phyloP scores from a whole-genome alignment of 2,113 vertebrate species.

The Mungos mungo region DNA sequence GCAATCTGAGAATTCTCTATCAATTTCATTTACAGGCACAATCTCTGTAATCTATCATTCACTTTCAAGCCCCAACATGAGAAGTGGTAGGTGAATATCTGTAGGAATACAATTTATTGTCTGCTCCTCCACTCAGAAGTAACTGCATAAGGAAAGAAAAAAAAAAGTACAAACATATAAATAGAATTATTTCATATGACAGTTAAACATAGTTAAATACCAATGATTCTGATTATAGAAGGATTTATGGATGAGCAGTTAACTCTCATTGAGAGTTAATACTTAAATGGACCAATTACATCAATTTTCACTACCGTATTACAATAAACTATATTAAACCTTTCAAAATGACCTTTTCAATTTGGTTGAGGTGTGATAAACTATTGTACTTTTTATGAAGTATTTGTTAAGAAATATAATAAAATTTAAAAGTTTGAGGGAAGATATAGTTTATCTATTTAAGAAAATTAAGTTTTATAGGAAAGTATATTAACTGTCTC shows the following conservation, averaged over 20 bases:
- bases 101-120: slow-evolving; percentile 98
- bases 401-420: slow-evolving; percentile 32
- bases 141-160: slow-evolving; percentile 84
- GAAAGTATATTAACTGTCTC: background rate
- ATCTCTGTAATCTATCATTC: slow-evolving; percentile 38
- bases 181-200: slow-evolving; percentile 31
- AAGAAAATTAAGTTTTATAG: slow-evolving; percentile 41
- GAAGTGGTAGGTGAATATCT: slow-evolving; percentile 89
- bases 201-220: slow-evolving; percentile 45
- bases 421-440: slow-evolving; percentile 31
- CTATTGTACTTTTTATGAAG: slow-evolving; percentile 20
- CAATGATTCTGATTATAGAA: slow-evolving; percentile 36
- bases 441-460: background rate
- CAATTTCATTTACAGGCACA: slow-evolving; percentile 23
- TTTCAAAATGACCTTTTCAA: slow-evolving; percentile 3
- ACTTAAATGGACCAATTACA: background rate
- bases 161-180: slow-evolving; percentile 26
- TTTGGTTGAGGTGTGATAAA: background rate
- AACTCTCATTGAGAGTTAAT: background rate
- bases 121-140: slow-evolving; percentile 96
- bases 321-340: background rate
- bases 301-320: background rate
- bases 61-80: slow-evolving; percentile 90
- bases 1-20: background rate
- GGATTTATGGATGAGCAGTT: background rate